Evolutionary conservation across 1,140 invertebrate genomes (phyloP).

Genomic region (Drosophila rufa): DNA sequence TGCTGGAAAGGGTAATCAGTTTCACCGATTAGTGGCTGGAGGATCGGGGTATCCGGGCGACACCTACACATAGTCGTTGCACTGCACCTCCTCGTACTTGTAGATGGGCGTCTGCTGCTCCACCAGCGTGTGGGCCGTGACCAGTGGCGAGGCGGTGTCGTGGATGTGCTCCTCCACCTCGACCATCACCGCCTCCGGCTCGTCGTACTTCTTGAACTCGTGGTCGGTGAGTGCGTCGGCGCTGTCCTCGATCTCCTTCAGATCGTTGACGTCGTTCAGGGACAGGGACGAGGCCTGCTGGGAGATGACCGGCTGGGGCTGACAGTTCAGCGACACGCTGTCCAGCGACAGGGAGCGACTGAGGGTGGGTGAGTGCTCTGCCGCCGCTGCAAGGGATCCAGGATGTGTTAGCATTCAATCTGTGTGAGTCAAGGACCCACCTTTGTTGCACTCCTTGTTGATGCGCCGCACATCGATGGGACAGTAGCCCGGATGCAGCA

Average conservation of each 20-base stretch:
- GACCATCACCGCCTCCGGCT: constrained; percentile 88
- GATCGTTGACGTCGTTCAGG: constrained; percentile 89
- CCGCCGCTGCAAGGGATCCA: constrained; percentile 22
- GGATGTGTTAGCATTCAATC: background rate
- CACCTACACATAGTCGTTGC: constrained; percentile 78
- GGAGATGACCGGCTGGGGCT: constrained; percentile 83
- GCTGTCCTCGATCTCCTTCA: constrained; percentile 85
- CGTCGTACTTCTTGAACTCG: constrained; percentile 85
- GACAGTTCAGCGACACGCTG: constrained; percentile 87
- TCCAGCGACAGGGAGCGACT: constrained; percentile 90
- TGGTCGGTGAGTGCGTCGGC: constrained; percentile 77
- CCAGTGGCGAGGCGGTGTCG: constrained; percentile 88
- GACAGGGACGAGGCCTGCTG: constrained; percentile 90
- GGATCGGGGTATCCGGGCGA: background rate
- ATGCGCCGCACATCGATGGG: constrained; percentile 79
- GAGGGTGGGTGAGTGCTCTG: constrained; percentile 83
- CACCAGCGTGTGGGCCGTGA: constrained; percentile 87
- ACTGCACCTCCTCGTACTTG: constrained; percentile 86
- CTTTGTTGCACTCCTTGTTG: constrained; percentile 70
- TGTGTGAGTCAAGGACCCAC: constrained; percentile 18
- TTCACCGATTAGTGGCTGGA: background rate
- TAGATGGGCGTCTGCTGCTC: constrained; percentile 90
- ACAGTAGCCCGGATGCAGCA: constrained; percentile 88
- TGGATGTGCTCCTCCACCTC: constrained; percentile 90
- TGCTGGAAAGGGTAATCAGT: constrained; percentile 42